These are phyloP conservation scores for Pyrocephalus nanus DNA, from an alignment of 2,797 vertebrate genomes.

Conservation along the genomic window DNA sequence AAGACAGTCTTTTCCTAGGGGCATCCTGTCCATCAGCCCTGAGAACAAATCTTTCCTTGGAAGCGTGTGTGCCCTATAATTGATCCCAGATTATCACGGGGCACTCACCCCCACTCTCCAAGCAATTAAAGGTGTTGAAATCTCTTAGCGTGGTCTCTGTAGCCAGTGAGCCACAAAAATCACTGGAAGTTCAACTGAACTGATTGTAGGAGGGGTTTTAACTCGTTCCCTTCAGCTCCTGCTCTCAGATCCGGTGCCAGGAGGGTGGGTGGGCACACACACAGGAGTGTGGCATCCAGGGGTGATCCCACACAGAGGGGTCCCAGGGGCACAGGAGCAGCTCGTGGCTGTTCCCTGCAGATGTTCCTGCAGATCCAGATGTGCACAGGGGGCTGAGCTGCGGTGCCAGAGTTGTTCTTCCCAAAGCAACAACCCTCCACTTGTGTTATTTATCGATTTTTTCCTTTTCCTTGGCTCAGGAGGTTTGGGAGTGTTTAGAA, in stretches of 20 bases:
- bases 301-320: not conserved
- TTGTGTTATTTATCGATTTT: not conserved
- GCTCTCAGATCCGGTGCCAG: not conserved
- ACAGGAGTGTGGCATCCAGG: not conserved
- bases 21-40: not conserved
- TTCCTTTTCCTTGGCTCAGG: not conserved
- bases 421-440: accelerated
- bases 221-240: not conserved
- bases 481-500: not conserved
- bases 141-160: not conserved
- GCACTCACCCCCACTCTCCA: not conserved
- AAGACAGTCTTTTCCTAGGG: not conserved
- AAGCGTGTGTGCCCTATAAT: not conserved
- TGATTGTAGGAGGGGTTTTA: not conserved
- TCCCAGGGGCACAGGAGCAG: not conserved
- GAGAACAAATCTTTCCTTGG: not conserved
- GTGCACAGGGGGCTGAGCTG: not conserved
- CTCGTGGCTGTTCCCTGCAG: not conserved
- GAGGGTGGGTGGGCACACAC: not conserved
- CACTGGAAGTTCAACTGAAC: not conserved
- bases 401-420: not conserved
- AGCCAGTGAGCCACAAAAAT: not conserved
- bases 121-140: not conserved
- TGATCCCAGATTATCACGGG: not conserved
- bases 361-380: slow-evolving; percentile 26